These are phyloP conservation scores for Hyla sarda DNA, from an alignment of 2,113 vertebrate genomes.

Conservation along the genomic window DNA sequence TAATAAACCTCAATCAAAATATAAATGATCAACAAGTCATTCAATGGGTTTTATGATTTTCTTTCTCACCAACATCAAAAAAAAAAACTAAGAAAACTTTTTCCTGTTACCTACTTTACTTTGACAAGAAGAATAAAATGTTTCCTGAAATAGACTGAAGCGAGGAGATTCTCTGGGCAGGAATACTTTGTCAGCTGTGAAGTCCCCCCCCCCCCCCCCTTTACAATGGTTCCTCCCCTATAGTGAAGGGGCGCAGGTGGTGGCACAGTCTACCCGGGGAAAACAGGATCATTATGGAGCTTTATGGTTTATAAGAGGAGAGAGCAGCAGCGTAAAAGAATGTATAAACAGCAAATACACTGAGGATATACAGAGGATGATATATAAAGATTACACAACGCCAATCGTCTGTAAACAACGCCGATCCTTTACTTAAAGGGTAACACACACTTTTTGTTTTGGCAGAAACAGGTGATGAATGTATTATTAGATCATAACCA, in stretches of 20 bases:
- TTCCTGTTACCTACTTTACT: background rate
- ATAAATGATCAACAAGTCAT: no score
- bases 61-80: background rate
- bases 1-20: no score
- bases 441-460: no score
- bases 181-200: background rate
- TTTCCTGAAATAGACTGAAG: background rate
- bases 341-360: background rate
- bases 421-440: background rate
- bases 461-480: no score
- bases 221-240: background rate
- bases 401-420: background rate
- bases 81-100: no score
- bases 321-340: background rate
- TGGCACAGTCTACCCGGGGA: background rate
- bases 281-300: background rate
- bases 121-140: slow-evolving; percentile 17
- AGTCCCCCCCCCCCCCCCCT: background rate
- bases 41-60: background rate
- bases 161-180: background rate
- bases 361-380: background rate
- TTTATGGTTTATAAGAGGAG: background rate
- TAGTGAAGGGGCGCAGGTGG: background rate
- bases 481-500: no score
- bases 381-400: background rate